phyloP scores from a whole-genome alignment of 1,140 invertebrate genomes.

The Eriosoma lanigerum region DNA sequence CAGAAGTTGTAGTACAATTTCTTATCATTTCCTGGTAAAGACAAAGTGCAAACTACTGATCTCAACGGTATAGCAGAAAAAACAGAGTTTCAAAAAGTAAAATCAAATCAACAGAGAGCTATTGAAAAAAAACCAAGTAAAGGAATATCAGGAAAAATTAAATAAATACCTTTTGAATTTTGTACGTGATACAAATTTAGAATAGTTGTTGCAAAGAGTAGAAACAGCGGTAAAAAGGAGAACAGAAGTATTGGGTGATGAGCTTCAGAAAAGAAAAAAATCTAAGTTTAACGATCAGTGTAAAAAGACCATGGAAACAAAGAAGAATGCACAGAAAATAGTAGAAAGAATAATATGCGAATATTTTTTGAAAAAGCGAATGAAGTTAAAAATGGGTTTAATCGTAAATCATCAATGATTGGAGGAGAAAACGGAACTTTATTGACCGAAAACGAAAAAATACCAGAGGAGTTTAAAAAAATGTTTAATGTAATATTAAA shows the following conservation, averaged over 20 bases:
- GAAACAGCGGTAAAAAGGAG: too few species aligned
- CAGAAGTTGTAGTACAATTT: neutral
- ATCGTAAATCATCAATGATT: slow-evolving; percentile 23
- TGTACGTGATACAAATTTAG: too few species aligned
- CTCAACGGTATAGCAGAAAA: neutral
- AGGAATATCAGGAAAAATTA: too few species aligned
- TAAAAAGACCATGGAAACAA: too few species aligned
- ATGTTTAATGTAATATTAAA: slow-evolving; percentile 9
- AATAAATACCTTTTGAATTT: too few species aligned
- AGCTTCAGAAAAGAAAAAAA: too few species aligned
- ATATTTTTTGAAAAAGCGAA: too few species aligned
- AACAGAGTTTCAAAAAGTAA: neutral
- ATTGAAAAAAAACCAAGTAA: neutral
- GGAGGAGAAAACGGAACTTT: slow-evolving; percentile 1
- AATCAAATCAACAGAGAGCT: neutral
- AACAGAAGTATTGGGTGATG: too few species aligned
- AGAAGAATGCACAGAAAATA: too few species aligned
- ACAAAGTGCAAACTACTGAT: neutral
- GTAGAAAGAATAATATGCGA: too few species aligned
- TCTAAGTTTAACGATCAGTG: too few species aligned
- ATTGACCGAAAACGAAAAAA: slow-evolving; percentile 17
- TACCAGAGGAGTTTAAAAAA: slow-evolving; percentile 7
- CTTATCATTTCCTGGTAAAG: neutral
- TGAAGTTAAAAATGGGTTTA: neutral
- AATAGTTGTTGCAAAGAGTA: too few species aligned